Percentiles rank a stretch among this genome's conserved stretches.
phyloP scores from a whole-genome alignment of 2,797 vertebrate genomes.

The Pseudochromis fuscus region DNA sequence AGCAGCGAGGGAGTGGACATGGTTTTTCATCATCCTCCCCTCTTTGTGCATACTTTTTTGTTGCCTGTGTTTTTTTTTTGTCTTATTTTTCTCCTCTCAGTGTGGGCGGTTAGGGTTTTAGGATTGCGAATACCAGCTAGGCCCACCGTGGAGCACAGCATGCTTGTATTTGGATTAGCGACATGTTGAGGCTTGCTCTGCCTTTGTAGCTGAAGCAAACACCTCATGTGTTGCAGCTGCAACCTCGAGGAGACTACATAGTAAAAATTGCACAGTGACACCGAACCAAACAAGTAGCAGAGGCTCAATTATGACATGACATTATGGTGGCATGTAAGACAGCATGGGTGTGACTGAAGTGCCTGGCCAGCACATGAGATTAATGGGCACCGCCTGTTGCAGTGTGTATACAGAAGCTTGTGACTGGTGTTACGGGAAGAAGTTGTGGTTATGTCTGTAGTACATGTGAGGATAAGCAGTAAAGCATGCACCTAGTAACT shows the following conservation, averaged over 20 bases:
- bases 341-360: conserved; percentile 6
- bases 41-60: conserved; percentile 10
- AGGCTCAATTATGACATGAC: background rate
- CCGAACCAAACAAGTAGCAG: conserved; percentile 4
- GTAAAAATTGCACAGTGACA: conserved; percentile 1
- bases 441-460: conserved; percentile 2
- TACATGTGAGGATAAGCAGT: conserved; percentile 3
- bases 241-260: conserved; percentile 16
- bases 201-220: conserved; percentile 48
- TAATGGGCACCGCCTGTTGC: background rate
- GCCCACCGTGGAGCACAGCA: conserved; percentile 49
- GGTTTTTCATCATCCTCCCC: background rate
- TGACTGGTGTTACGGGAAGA: too few species aligned
- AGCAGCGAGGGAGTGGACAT: conserved; percentile 23
- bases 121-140: conserved; percentile 57
- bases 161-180: conserved; percentile 64
- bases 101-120: conserved; percentile 53
- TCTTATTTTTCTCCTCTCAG: conserved; percentile 41
- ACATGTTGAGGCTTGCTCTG: conserved; percentile 71
- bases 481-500: conserved; percentile 13
- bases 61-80: conserved; percentile 1
- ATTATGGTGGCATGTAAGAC: background rate
- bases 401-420: too few species aligned
- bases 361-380: background rate
- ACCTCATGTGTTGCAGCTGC: conserved; percentile 45